Base-by-base conservation (phyloP, 2,888 invertebrate species). In the Gasteruption jaculator region DNA sequence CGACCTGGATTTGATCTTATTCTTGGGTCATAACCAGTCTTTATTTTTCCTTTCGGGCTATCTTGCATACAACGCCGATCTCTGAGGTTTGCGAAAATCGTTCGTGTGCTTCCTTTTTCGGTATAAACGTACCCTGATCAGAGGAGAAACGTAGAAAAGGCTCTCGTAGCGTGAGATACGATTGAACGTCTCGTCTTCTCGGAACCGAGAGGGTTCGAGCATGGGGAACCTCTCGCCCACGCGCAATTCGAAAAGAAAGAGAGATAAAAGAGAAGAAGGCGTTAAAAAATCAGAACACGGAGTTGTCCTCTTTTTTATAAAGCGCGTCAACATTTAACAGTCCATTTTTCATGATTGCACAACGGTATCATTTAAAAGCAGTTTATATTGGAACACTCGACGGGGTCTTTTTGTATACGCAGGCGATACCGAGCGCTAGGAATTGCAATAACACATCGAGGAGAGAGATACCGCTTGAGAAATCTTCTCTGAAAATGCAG, bases 181-280 rank as follows among this genome's bases (percentile, higher is more conserved):
- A 46, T 38, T 49, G 49, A 52, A 49, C 53, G 52, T 58, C 58
- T 60, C 54, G 52, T 53, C 48, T 59, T 58, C 59, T 57, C 39
- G 55, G 58, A 59, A 59, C 48, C 29, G 29, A 32, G 37, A 45
- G 50, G 56, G 53, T 56, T 58, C 54, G 56, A 40, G 58, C 56
- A 49, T 43, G 48, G 45, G 35, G 47, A 58, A 50, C 56, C 53
- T 45, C 52, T 54, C 59, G 53, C 59, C 59, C 59, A 59, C 59
- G 57, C 58, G 22, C 26, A 36, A 33, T 14, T 12, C 10, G 24
- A 8, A 22, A 22, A 22, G 24, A 7, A 10, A 22, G 10, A 11
- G 26, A 26, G 5, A 8, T 26, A 14, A 26, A 8, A 7, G 26
- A 26, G 26, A 26, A 14, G 24, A n/a, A 22, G 7, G 7, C 24